Percentiles rank a stretch among this genome's conserved stretches.
Conservation (phyloP, 2,797 vertebrate species). For the Huso huso region DNA sequence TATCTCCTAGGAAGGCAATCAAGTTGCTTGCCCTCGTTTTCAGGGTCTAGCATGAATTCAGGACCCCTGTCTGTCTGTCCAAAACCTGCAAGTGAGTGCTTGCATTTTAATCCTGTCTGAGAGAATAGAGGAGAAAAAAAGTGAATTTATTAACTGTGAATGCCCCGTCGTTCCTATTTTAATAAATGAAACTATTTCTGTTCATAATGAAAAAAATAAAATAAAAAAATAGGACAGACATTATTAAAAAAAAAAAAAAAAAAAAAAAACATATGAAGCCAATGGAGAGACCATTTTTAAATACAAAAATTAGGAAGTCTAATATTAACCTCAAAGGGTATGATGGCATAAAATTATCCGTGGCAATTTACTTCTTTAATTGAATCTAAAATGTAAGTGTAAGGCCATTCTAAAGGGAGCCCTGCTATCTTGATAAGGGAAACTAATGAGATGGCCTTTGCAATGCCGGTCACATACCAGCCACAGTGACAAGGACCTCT, state of each 20-base stretch:
- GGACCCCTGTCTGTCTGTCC: neutral
- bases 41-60: neutral
- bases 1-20: neutral
- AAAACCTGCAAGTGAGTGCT: neutral
- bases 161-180: too few species aligned
- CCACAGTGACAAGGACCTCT: constrained; percentile 70
- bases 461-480: constrained; percentile 74
- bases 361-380: constrained; percentile 74
- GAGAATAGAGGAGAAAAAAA: too few species aligned
- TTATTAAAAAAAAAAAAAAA: too few species aligned
- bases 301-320: constrained; percentile 54
- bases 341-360: constrained; percentile 61
- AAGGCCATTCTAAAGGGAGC: constrained; percentile 44
- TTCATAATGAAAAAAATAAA: too few species aligned
- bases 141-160: too few species aligned
- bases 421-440: constrained; percentile 75
- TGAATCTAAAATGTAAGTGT: constrained; percentile 69
- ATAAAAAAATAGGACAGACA: too few species aligned
- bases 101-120: too few species aligned
- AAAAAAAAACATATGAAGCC: too few species aligned
- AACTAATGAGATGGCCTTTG: constrained; percentile 92
- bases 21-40: neutral
- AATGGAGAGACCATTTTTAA: constrained; percentile 44
- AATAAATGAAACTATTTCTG: too few species aligned
- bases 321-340: constrained; percentile 69